Conservation (phyloP, 2,888 invertebrate species). For the Bedellia somnulentella region DNA sequence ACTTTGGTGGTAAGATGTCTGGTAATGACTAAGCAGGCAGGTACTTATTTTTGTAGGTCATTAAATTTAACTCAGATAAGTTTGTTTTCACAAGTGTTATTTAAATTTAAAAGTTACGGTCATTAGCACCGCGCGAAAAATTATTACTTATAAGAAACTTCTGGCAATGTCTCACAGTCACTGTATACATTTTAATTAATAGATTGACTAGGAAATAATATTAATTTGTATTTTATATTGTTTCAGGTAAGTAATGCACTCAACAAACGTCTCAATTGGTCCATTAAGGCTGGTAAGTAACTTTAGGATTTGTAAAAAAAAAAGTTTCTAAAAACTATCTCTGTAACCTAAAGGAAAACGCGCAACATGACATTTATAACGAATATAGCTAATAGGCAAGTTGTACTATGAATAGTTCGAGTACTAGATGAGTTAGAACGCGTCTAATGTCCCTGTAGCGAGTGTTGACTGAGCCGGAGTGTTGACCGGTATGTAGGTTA, state of each 20-base stretch:
- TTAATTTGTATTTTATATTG: too few relatives aligned
- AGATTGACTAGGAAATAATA: too few relatives aligned
- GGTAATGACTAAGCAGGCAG: conserved; percentile 1
- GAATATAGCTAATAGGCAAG: too few relatives aligned
- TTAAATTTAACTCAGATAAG: conserved; percentile 16
- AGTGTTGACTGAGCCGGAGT: conserved; percentile 61
- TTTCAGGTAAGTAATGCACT: conserved; percentile 55
- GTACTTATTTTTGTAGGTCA: conserved; percentile 28
- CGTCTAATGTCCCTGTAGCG: conserved; percentile 58
- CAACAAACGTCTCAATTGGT: too few relatives aligned
- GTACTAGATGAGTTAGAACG: conserved; percentile 31
- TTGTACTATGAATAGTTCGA: too few relatives aligned
- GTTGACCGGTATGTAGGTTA: conserved; percentile 61
- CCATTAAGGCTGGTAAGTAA: too few relatives aligned
- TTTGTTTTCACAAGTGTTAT: conserved; percentile 30
- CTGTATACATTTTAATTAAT: conserved; percentile 11
- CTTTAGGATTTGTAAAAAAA: too few relatives aligned
- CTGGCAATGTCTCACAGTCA: conserved; percentile 16
- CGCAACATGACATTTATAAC: too few relatives aligned
- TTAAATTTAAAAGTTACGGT: conserved; percentile 22
- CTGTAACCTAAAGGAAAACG: too few relatives aligned
- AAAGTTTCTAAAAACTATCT: too few relatives aligned
- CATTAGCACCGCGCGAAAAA: conserved; percentile 23
- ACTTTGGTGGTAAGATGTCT: too few relatives aligned
- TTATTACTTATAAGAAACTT: conserved; percentile 19